These are phyloP conservation scores for Apostichopus parvimensis DNA, from an alignment of 35 echinoderm and acorn worm species.

Conservation along the genomic window DNA sequence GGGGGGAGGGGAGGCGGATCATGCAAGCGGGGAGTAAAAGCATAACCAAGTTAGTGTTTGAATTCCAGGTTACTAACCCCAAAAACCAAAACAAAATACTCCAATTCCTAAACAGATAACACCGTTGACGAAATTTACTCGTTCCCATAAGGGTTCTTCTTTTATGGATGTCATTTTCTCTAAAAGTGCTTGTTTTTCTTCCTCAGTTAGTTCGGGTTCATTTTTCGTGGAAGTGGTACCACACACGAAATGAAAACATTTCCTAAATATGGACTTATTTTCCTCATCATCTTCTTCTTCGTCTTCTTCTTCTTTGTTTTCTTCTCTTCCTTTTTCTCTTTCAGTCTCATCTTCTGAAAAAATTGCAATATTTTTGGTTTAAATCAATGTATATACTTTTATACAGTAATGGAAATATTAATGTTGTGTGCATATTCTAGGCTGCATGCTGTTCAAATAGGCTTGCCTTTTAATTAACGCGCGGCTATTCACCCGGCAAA, in stretches of 20 bases:
- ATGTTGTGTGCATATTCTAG: no score
- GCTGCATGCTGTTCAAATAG: no score
- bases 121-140: not conserved
- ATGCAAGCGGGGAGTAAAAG: no score
- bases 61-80: not conserved
- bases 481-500: no score
- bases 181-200: constrained; percentile 21
- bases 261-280: constrained; percentile 4
- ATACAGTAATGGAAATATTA: no score
- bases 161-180: constrained; percentile 23
- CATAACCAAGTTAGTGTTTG: not conserved
- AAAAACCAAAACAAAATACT: constrained; percentile 32
- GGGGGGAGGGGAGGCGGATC: not conserved
- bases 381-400: no score
- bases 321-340: not conserved
- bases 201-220: constrained; percentile 14
- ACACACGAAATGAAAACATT: constrained; percentile 10
- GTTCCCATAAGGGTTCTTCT: constrained; percentile 21
- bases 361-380: no score
- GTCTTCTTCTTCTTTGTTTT: not conserved
- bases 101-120: constrained; percentile 36
- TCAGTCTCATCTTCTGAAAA: not conserved
- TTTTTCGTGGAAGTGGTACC: not conserved
- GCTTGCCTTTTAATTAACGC: no score
- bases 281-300: not conserved